phyloP scores from a whole-genome alignment of 2,113 vertebrate species.

The Catharus minimus region DNA sequence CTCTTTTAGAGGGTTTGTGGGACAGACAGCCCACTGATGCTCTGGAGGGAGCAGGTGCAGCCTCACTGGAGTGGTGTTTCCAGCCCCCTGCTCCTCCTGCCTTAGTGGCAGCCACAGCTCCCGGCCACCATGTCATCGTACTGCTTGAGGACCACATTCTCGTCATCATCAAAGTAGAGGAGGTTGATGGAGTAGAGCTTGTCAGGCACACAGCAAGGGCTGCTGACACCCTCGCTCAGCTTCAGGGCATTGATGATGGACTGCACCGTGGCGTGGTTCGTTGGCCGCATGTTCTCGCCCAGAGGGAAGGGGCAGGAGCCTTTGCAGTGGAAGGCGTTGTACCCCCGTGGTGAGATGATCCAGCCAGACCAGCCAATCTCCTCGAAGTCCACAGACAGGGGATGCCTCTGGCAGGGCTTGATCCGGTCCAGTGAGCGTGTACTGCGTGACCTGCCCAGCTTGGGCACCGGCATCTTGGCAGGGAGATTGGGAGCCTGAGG shows the following conservation, averaged over 20 bases:
- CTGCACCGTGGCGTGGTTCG: conserved; percentile 86
- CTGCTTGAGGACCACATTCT: conserved; percentile 86
- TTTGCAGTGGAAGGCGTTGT: conserved; percentile 85
- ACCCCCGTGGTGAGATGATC: conserved; percentile 85
- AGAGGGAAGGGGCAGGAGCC: conserved; percentile 84
- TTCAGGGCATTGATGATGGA: conserved; percentile 84
- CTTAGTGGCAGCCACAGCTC: conserved; percentile 82
- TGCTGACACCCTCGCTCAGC: conserved; percentile 70
- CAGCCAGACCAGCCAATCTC: conserved; percentile 86
- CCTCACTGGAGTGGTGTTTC: fast-evolving
- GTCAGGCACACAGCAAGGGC: conserved; percentile 84
- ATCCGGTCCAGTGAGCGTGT: neutral
- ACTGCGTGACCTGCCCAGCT: neutral
- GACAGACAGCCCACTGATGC: neutral
- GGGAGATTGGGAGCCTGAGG: neutral
- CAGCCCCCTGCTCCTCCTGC: neutral
- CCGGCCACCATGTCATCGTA: conserved; percentile 83
- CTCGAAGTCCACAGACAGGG: conserved; percentile 84
- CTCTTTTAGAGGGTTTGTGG: neutral
- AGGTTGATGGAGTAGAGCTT: conserved; percentile 79
- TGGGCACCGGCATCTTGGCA: fast-evolving
- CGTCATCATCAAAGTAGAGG: conserved; percentile 82
- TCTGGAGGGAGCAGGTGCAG: neutral
- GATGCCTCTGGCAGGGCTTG: conserved; percentile 72
- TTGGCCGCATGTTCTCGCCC: conserved; percentile 76